Conservation (phyloP, 2,113 vertebrate genomes). For the Empidonax alnorum region DNA sequence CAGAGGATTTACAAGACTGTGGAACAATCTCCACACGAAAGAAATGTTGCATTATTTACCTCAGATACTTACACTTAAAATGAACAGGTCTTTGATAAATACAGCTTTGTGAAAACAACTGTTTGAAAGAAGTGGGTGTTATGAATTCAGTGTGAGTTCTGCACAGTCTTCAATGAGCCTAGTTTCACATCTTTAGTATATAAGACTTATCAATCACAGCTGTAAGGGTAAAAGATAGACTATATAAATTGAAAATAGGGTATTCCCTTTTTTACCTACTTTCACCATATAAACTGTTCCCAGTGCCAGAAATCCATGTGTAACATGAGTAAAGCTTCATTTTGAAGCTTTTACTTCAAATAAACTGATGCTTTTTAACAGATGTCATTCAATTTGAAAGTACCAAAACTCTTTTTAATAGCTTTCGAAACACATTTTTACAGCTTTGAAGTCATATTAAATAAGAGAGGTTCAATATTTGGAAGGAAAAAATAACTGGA, state of each 20-base stretch:
- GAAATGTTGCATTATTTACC: background rate
- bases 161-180: background rate
- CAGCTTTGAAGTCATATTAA: background rate
- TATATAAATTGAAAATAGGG: background rate
- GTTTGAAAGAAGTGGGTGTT: background rate
- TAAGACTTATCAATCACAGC: background rate
- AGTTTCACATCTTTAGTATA: background rate
- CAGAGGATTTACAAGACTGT: background rate
- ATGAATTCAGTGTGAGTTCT: background rate
- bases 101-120: background rate
- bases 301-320: background rate
- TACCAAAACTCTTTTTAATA: background rate
- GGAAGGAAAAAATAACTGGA: background rate
- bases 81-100: background rate
- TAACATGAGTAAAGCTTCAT: background rate
- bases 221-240: background rate
- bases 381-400: background rate
- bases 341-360: background rate
- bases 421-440: background rate
- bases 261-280: background rate
- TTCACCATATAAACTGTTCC: background rate
- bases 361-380: background rate
- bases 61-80: background rate
- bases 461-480: background rate
- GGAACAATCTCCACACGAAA: background rate